Evolutionary conservation across 2,797 vertebrate genomes (phyloP).

Genomic region (Meda fulgida): DNA sequence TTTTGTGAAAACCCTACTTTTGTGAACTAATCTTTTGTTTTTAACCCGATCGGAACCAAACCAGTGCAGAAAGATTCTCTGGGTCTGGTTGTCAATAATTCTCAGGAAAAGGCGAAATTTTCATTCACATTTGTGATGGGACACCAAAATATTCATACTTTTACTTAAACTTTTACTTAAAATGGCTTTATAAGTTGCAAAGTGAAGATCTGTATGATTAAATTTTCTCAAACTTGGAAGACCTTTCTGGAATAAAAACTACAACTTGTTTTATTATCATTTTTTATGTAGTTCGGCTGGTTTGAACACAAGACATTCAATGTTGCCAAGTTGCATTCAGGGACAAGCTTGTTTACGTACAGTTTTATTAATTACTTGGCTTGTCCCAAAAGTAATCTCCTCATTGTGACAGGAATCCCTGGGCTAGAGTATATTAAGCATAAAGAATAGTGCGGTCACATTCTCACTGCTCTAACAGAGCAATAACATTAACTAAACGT

Average conservation of each 20-base stretch:
- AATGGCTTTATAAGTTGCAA: conserved; percentile 7
- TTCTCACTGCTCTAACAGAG: conserved; percentile 19
- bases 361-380: conserved; percentile 34
- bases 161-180: too few species aligned
- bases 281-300: conserved; percentile 39
- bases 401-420: conserved; percentile 11
- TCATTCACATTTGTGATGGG: too few species aligned
- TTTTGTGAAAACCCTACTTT: too few species aligned
- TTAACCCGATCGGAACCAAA: too few species aligned
- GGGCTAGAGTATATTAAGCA: conserved; percentile 14
- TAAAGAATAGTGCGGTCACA: conserved; percentile 2
- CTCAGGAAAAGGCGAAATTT: too few species aligned
- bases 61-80: neutral
- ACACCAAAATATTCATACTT: too few species aligned
- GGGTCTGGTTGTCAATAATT: too few species aligned
- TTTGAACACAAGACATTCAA: conserved; percentile 29
- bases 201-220: conserved; percentile 22
- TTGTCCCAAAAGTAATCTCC: conserved; percentile 8
- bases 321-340: conserved; percentile 16
- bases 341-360: conserved; percentile 10
- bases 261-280: conserved; percentile 26
- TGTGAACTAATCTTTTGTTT: too few species aligned
- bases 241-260: conserved; percentile 25
- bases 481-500: neutral
- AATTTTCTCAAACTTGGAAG: conserved; percentile 31